Percentiles rank a stretch among this genome's conserved stretches.
These are phyloP conservation scores for Tiliacea citrago DNA, from an alignment of 2,888 invertebrate genomes.

Conservation along the genomic window DNA sequence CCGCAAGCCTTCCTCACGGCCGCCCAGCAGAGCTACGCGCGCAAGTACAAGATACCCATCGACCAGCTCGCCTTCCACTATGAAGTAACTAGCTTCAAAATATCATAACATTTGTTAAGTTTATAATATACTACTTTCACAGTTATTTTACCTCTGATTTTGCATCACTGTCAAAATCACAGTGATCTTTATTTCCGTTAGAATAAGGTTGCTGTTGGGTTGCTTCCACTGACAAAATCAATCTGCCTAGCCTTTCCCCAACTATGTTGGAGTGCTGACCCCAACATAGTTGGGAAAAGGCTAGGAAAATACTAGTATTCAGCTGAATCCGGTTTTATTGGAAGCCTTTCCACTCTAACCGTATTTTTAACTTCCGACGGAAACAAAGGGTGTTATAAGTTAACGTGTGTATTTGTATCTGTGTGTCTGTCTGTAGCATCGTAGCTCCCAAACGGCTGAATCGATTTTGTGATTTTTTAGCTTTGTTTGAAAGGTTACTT, in stretches of 20 bases:
- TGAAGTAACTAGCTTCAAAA: slow-evolving; percentile 87
- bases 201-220: background rate
- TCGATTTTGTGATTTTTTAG: background rate
- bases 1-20: slow-evolving; percentile 99
- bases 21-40: slow-evolving; percentile 97
- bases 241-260: background rate
- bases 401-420: background rate
- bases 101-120: background rate
- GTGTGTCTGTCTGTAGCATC: background rate
- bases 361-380: background rate
- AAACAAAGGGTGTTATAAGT: background rate
- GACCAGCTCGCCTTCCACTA: slow-evolving; percentile 96
- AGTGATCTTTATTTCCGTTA: background rate
- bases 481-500: no score
- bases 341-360: background rate
- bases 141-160: background rate
- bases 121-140: background rate
- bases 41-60: slow-evolving; percentile 97
- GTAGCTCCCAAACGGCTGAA: background rate
- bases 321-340: no score
- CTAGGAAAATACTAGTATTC: no score
- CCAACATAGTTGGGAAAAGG: no score
- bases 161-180: background rate
- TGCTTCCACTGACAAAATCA: background rate
- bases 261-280: no score